Percentiles rank a stretch among this genome's conserved stretches.
These are phyloP conservation scores for Aspidiotus destructor DNA, from an alignment of 2,888 invertebrate species.

Conservation along the genomic window DNA sequence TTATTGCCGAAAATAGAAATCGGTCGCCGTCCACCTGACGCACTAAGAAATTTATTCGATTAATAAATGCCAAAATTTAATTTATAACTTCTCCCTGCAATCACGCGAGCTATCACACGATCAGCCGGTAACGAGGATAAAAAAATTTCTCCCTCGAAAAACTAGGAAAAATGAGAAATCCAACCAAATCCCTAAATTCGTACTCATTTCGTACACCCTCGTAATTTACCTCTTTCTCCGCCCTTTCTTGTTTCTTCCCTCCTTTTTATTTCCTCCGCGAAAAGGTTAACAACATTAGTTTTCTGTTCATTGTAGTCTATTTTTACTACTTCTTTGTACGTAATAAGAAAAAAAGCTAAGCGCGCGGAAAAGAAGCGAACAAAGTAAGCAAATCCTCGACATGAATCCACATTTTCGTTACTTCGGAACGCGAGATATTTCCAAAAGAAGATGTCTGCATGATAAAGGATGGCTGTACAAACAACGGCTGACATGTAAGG, in stretches of 20 bases:
- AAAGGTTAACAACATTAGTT: slow-evolving; percentile 12
- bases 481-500: no score
- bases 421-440: no score
- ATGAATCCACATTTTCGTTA: no score
- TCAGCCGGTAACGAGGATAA: neutral
- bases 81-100: slow-evolving; percentile 7
- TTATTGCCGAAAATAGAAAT: no score
- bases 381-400: no score
- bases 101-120: neutral
- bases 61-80: slow-evolving; percentile 10
- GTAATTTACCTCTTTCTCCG: slow-evolving; percentile 8
- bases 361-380: no score
- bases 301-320: neutral
- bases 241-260: neutral
- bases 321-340: neutral
- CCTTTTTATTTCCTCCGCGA: neutral
- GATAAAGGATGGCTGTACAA: no score
- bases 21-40: neutral
- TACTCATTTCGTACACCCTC: slow-evolving; percentile 12
- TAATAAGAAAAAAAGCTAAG: no score
- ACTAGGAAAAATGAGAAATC: no score
- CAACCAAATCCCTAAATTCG: slow-evolving; percentile 3
- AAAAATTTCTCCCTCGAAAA: slow-evolving; percentile 3
- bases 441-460: no score
- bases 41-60: neutral